Evolutionary conservation across 2,797 vertebrate genomes (phyloP).

Genomic region (Chaetodon trifasciatus): DNA sequence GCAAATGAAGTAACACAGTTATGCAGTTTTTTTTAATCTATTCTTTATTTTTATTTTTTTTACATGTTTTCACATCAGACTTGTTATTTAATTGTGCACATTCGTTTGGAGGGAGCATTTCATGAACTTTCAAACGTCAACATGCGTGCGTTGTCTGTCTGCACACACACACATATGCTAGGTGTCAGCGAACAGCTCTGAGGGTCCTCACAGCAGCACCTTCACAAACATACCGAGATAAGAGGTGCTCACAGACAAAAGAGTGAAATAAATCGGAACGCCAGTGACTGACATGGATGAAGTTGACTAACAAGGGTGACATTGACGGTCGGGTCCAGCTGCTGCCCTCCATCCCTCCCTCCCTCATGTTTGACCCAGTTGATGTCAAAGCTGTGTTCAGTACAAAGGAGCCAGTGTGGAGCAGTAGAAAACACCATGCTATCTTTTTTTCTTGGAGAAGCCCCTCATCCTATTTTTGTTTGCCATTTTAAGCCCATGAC

Average conservation of each 20-base stretch:
- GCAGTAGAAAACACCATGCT: slow-evolving; percentile 72
- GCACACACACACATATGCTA: slow-evolving; percentile 22
- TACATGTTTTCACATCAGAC: background rate
- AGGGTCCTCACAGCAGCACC: slow-evolving; percentile 32
- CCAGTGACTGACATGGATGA: slow-evolving; percentile 82
- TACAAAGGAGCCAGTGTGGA: slow-evolving; percentile 82
- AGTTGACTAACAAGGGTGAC: slow-evolving; percentile 86
- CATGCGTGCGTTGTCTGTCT: slow-evolving; percentile 30
- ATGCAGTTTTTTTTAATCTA: background rate
- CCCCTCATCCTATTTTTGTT: slow-evolving; percentile 56
- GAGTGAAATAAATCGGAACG: slow-evolving; percentile 71
- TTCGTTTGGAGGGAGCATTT: slow-evolving; percentile 10
- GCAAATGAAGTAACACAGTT: background rate
- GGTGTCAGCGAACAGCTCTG: slow-evolving; percentile 17
- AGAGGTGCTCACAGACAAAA: slow-evolving; percentile 59
- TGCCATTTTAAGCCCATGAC: slow-evolving; percentile 44
- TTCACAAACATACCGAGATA: slow-evolving; percentile 51
- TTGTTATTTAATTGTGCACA: background rate
- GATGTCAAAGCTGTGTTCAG: slow-evolving; percentile 82
- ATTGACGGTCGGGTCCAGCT: slow-evolving; percentile 86
- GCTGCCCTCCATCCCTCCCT: slow-evolving; percentile 77
- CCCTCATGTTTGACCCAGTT: slow-evolving; percentile 82
- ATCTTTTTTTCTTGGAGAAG: slow-evolving; percentile 56
- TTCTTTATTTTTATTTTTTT: background rate
- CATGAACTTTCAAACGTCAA: slow-evolving; percentile 17